Evolutionary conservation across 2,888 invertebrate genomes (phyloP).

Genomic region (Pachydiplax longipennis): DNA sequence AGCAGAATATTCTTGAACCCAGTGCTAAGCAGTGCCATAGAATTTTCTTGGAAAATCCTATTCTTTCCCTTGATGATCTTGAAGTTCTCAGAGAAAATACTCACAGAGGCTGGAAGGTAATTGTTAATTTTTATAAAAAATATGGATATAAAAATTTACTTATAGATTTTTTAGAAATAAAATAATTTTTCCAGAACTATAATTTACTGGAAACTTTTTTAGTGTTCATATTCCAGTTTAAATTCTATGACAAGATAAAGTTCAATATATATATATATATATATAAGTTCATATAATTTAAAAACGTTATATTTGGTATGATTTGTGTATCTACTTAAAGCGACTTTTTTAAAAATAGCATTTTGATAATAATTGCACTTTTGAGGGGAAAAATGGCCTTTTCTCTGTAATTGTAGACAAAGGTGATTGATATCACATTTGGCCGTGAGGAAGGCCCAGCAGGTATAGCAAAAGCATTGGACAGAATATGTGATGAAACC

Average conservation of each 20-base stretch:
- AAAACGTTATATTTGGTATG: no score
- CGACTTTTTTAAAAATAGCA: no score
- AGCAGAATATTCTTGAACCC: slow-evolving; percentile 91
- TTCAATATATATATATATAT: no score
- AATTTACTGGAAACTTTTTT: no score
- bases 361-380: no score
- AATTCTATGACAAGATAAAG: slow-evolving; percentile 56
- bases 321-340: no score
- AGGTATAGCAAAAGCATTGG: slow-evolving; percentile 82
- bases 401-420: slow-evolving; percentile 63
- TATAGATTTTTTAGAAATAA: neutral
- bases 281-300: no score
- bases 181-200: neutral
- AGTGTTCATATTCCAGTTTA: slow-evolving; percentile 56
- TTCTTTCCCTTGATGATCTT: slow-evolving; percentile 89
- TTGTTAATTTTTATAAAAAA: slow-evolving; percentile 69
- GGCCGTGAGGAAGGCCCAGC: slow-evolving; percentile 74
- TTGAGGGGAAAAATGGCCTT: neutral
- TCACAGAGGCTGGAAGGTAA: slow-evolving; percentile 85
- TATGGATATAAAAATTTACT: neutral
- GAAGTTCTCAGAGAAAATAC: slow-evolving; percentile 84
- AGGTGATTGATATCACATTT: slow-evolving; percentile 89
- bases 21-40: slow-evolving; percentile 87
- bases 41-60: slow-evolving; percentile 92
- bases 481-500: slow-evolving; percentile 70